phyloP scores from a whole-genome alignment of 2,113 vertebrate genomes.

The Mirza zaza region DNA sequence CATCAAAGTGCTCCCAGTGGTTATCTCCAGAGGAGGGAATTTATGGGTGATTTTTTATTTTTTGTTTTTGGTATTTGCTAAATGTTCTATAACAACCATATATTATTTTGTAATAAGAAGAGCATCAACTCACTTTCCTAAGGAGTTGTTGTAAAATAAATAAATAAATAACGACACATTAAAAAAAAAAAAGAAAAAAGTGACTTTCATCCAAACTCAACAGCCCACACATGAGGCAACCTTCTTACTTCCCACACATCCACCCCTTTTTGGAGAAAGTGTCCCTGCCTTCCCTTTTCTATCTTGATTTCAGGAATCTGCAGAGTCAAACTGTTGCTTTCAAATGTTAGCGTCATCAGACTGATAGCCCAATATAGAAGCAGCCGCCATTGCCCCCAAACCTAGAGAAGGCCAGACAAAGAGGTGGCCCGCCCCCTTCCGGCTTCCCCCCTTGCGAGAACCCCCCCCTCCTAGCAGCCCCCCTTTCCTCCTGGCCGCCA shows the following conservation, averaged over 20 bases:
- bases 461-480: no score
- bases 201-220: background rate
- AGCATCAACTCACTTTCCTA: background rate
- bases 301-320: background rate
- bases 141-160: slow-evolving; percentile 15
- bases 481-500: background rate
- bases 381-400: background rate
- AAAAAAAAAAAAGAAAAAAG: background rate
- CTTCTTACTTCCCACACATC: background rate
- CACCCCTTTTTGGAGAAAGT: background rate
- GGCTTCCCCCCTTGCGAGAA: background rate
- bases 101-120: slow-evolving; percentile 38
- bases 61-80: background rate
- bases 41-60: background rate
- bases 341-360: background rate
- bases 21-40: background rate
- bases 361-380: background rate
- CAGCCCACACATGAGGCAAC: background rate
- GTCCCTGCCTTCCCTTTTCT: background rate
- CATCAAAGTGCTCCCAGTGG: background rate
- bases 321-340: background rate
- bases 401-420: background rate
- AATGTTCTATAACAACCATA: slow-evolving; percentile 15
- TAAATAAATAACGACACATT: background rate
- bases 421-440: background rate